Conservation (phyloP, 2,888 invertebrate species). For the Lathronympha strigana region DNA sequence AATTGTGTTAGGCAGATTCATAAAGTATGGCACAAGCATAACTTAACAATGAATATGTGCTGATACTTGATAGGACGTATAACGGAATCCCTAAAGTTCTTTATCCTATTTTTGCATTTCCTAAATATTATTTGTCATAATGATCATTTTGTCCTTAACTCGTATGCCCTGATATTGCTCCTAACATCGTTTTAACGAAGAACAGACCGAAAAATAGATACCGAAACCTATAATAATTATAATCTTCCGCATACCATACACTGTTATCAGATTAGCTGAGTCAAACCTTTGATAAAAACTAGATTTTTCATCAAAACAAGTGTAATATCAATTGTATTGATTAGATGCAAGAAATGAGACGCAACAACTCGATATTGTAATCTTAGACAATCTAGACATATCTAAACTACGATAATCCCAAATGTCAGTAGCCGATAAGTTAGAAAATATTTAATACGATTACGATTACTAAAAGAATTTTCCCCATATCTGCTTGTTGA, state of each 20-base stretch:
- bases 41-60: no score
- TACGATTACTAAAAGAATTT: neutral
- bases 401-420: neutral
- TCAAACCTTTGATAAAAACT: slow-evolving; percentile 14
- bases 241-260: neutral
- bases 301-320: slow-evolving; percentile 21
- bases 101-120: no score
- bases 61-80: no score
- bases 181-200: no score
- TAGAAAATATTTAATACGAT: neutral
- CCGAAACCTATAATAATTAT: neutral
- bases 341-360: slow-evolving; percentile 15
- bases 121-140: no score
- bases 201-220: no score
- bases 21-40: no score
- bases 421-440: neutral
- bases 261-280: neutral
- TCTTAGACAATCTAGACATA: neutral
- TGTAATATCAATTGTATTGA: slow-evolving; percentile 5
- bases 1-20: no score
- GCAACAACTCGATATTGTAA: neutral
- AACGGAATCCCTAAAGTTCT: no score
- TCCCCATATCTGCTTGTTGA: no score
- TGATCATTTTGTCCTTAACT: no score
- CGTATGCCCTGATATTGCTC: no score